Percentiles rank a stretch among this genome's conserved stretches.
These are phyloP conservation scores for Poeciliopsis turneri DNA, from an alignment of 2,797 vertebrate genomes.

Conservation along the genomic window DNA sequence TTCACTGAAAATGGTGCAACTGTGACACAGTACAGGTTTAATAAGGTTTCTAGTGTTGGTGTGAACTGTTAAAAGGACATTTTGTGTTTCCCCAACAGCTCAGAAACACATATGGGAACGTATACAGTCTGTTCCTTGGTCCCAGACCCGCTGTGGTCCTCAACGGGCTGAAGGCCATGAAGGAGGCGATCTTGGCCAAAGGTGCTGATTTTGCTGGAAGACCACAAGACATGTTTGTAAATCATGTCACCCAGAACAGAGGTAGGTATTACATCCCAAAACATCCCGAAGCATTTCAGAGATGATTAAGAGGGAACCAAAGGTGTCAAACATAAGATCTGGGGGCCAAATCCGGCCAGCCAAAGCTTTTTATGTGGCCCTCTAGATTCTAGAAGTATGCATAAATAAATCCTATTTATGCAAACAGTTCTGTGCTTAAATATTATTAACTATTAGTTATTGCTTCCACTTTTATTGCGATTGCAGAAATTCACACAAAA, in stretches of 20 bases:
- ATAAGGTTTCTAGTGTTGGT: background rate
- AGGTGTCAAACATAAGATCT: too few species aligned
- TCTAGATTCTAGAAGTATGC: too few species aligned
- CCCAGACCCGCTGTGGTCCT: slow-evolving; percentile 69
- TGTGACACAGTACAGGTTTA: background rate
- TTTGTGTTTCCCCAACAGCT: slow-evolving; percentile 52
- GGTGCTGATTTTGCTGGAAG: slow-evolving; percentile 73
- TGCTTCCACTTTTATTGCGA: too few species aligned
- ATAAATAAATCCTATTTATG: too few species aligned
- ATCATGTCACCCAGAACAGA: slow-evolving; percentile 35
- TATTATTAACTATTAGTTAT: too few species aligned
- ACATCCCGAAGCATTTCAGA: background rate
- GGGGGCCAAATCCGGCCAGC: too few species aligned
- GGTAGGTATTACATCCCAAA: slow-evolving; percentile 43
- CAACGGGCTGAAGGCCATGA: slow-evolving; percentile 78
- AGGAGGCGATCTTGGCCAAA: slow-evolving; percentile 71
- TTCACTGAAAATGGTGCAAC: background rate
- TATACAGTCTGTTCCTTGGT: slow-evolving; percentile 76
- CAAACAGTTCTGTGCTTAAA: too few species aligned
- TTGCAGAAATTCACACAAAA: too few species aligned
- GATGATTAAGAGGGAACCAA: background rate
- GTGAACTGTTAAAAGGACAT: background rate
- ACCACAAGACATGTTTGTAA: slow-evolving; percentile 65
- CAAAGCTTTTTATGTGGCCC: too few species aligned
- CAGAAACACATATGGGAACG: slow-evolving; percentile 69